Evolutionary conservation across 2,113 vertebrate genomes (phyloP), one percentile per base, ranked within the genome.

Genomic region (Oriolus oriolus): DNA sequence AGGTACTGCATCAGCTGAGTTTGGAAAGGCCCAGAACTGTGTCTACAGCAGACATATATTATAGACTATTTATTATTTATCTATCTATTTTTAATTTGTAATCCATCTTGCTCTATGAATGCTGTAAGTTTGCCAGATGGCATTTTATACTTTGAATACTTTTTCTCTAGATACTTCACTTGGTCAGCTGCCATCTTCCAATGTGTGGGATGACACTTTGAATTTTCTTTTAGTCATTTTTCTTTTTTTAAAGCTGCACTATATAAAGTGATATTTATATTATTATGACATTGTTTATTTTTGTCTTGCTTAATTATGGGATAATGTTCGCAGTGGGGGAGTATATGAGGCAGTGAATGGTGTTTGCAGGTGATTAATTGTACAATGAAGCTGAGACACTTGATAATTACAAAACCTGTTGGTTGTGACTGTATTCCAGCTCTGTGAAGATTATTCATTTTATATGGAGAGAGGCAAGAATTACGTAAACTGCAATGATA

Each of bases 221-320:
- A 47, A 41, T 90, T 91, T 84, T 82, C 80, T 74, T 89, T 44
- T 35, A 75, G 27, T 44, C 2, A 9, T 86, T 96, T 93, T 79
- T 80, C 49, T 44, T 88, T 95, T 69, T 71, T 57, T 30, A 56
- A 80, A 76, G 71, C 61, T 80, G 11, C 28, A 50, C 56, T 94
- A 44, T 54, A 85, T 85, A 45, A 93, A 90, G 88, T 88, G 42
- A 65, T 54, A 76, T 93, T 93, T 75, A 47, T 57, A 60, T 95
- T 95, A 74, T 88, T 90, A 45, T 95, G 92, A 88, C 66, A 86
- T 69, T 96, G 89, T 97, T 98, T 98, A 87, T 52, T 97, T 96
- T 96, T 87, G 70, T 96, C 95, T 90, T 94, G 85, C 60, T 96
- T 97, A 97, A 97, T 97, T 97, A 89, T 77, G 80, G 68, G 80